Percentiles rank a stretch among this genome's conserved stretches.
phyloP scores from a whole-genome alignment of 2,113 vertebrate species.

The Etia nguti region DNA sequence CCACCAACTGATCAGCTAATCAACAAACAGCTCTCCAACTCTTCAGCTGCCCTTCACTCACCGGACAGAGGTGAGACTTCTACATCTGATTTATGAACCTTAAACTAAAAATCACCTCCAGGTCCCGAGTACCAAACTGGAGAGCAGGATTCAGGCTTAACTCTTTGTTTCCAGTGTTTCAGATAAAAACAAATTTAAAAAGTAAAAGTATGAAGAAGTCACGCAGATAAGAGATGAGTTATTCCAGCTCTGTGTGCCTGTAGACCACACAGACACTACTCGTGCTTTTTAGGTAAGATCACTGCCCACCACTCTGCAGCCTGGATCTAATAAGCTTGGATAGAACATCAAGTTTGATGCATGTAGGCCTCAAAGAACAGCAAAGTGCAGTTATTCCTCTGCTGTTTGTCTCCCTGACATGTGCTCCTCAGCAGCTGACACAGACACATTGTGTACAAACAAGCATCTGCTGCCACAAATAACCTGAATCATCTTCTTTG shows the following conservation, averaged over 20 bases:
- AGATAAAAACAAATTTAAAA: not conserved
- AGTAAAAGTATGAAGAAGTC: not conserved
- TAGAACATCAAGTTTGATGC: not conserved
- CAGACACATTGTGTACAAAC: fast-evolving
- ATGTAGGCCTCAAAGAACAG: not conserved
- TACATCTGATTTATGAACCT: not conserved
- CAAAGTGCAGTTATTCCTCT: not conserved
- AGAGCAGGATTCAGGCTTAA: not conserved
- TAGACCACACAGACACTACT: not conserved
- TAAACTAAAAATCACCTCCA: not conserved
- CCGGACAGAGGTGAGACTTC: constrained; percentile 50
- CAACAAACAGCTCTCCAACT: constrained; percentile 68
- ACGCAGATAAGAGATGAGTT: not conserved
- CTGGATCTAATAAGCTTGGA: not conserved
- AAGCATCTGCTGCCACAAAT: not conserved
- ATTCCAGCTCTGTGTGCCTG: not conserved
- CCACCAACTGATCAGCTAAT: constrained; percentile 45
- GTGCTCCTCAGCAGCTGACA: fast-evolving
- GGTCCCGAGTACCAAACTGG: not conserved
- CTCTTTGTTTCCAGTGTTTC: not conserved
- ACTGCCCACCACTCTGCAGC: not conserved
- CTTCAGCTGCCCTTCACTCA: constrained; percentile 52
- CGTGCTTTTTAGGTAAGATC: not conserved
- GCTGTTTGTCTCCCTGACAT: not conserved
- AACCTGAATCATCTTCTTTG: not conserved